Evolutionary conservation across 2,888 invertebrate species (phyloP), one percentile per base, ranked within the genome.

Genomic region (Meganola albula): DNA sequence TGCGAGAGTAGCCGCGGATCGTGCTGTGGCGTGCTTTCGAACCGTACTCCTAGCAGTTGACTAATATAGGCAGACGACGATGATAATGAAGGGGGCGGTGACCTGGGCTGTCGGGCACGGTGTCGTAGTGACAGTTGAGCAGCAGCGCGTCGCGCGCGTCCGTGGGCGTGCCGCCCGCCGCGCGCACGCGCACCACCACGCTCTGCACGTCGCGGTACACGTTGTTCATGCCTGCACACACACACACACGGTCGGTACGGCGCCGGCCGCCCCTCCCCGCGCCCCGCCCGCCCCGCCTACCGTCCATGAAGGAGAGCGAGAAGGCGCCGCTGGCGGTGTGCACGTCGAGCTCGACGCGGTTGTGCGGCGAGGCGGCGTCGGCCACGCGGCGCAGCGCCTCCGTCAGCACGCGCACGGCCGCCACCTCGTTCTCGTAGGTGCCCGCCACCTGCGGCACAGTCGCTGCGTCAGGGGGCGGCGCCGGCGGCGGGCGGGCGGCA

Each of bases 51-150:
- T n/a, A n/a, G n/a, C n/a, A n/a, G n/a, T n/a, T n/a, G n/a, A n/a
- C n/a, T n/a, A n/a, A n/a, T n/a, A n/a, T n/a, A n/a, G n/a, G n/a
- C n/a, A n/a, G n/a, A n/a, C n/a, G n/a, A n/a, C n/a, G n/a, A n/a
- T n/a, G n/a, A n/a, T n/a, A n/a, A n/a, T 24, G 29, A 5, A 12
- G 18, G 6, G 5, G 2, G 7, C 1, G 16, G 60, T 51, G 65
- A 93, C 94, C 96, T 66, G 95, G 94, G 75, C 95, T 95, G 57
- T 93, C 93, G 20, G 93, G 90, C 52, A 96, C 94, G 30, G 94
- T 91, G 84, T 97, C 97, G 82, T 92, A 96, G 84, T 98, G 98
- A 63, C 96, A 95, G 82, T 97, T 98, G 53, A 98, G 79, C 57
- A 97, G 86, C 41, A 97, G 77, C 52, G 92, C 91, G 44, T 87